Evolutionary conservation across 2,888 invertebrate genomes (phyloP).

Genomic region (Brenthis ino): DNA sequence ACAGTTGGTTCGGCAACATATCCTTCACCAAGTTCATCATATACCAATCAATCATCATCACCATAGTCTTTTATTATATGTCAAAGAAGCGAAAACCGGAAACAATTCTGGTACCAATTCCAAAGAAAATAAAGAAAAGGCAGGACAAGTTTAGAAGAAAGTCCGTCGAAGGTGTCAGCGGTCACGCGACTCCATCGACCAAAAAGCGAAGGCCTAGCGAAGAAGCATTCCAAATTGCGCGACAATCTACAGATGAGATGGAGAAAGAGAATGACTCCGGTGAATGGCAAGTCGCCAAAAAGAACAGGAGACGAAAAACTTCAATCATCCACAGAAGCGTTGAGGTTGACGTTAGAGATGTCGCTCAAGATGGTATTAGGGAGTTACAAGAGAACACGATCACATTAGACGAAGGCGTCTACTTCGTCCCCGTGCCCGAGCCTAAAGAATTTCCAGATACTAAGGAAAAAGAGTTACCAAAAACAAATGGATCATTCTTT

Average conservation of each 20-base stretch:
- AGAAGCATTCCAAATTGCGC: conserved; percentile 84
- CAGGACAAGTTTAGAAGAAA: conserved; percentile 80
- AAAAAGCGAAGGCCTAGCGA: conserved; percentile 88
- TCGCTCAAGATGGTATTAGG: conserved; percentile 63
- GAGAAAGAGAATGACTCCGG: conserved; percentile 74
- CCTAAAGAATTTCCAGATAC: conserved; percentile 63
- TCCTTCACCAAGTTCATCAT: conserved; percentile 81
- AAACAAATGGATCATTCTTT: conserved; percentile 76
- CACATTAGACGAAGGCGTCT: conserved; percentile 81
- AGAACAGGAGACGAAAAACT: conserved; percentile 76
- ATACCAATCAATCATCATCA: conserved; percentile 74
- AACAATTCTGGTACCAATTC: conserved; percentile 56
- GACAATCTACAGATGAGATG: conserved; percentile 83
- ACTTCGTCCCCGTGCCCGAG: conserved; percentile 74
- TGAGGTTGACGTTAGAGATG: conserved; percentile 57
- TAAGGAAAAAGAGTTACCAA: conserved; percentile 61
- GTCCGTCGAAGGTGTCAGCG: conserved; percentile 85
- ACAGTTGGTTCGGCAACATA: conserved; percentile 84
- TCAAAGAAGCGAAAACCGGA: conserved; percentile 69
- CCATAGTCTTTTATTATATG: conserved; percentile 77
- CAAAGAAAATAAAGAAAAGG: conserved; percentile 63
- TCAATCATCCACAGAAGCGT: conserved; percentile 66
- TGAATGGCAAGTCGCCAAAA: conserved; percentile 74
- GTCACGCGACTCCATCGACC: conserved; percentile 77
- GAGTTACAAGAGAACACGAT: conserved; percentile 76